Evolutionary conservation across 1,140 invertebrate genomes (phyloP).

Genomic region (Drosophila mojavensis): DNA sequence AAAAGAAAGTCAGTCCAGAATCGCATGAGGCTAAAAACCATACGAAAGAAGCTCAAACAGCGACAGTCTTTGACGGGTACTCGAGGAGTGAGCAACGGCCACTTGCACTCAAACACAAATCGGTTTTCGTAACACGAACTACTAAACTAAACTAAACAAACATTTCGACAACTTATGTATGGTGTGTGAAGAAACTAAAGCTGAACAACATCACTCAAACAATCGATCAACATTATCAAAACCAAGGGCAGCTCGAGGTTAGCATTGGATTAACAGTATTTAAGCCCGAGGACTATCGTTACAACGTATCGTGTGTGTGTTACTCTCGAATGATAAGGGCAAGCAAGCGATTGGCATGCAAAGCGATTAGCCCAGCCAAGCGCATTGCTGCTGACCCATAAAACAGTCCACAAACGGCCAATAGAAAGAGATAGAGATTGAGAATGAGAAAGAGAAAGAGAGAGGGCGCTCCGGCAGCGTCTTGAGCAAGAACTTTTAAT

Average conservation of each 20-base stretch:
- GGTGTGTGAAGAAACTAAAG: slow-evolving; percentile 36
- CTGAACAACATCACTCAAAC: slow-evolving; percentile 15
- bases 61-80: slow-evolving; percentile 76
- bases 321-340: slow-evolving; percentile 28
- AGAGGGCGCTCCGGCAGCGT: slow-evolving; percentile 48
- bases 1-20: slow-evolving; percentile 64
- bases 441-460: slow-evolving; percentile 13
- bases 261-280: slow-evolving; percentile 49
- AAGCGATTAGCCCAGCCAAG: slow-evolving; percentile 26
- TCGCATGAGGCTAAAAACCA: slow-evolving; percentile 70
- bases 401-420: slow-evolving; percentile 20
- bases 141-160: slow-evolving; percentile 4
- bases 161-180: slow-evolving; percentile 24
- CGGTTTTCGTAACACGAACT: slow-evolving; percentile 46
- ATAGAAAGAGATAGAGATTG: slow-evolving; percentile 27
- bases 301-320: slow-evolving; percentile 33
- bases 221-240: slow-evolving; percentile 29
- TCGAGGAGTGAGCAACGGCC: slow-evolving; percentile 70
- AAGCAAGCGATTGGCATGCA: slow-evolving; percentile 47
- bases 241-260: slow-evolving; percentile 29
- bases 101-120: slow-evolving; percentile 43
- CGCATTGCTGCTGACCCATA: slow-evolving; percentile 23
- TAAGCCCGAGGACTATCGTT: slow-evolving; percentile 36
- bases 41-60: slow-evolving; percentile 69
- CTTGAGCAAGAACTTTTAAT: slow-evolving; percentile 79